Evolutionary conservation across 1,140 invertebrate genomes (phyloP), one percentile per base, ranked within the genome.

Genomic region (Drosophila pectinifera): DNA sequence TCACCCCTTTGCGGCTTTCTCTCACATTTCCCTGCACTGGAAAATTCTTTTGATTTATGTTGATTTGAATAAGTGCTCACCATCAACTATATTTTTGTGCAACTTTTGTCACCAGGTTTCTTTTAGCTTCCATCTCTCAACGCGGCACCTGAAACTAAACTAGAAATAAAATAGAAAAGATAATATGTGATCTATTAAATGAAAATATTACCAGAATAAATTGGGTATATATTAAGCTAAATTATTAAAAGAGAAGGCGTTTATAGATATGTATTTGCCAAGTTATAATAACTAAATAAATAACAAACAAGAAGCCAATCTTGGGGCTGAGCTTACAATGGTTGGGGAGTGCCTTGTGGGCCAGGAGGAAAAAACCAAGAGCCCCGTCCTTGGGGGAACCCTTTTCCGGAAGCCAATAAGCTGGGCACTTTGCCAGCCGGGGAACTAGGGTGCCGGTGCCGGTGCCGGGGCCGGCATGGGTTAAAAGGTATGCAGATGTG

Each of bases 11-110:
- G 3, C n/a, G 34, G 24, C 54, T 46, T 62, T 45, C 62, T 39
- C 49, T 67, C 22, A 59, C 76, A 64, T 81, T 82, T 77, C 18
- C 63, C 67, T 73, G 78, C 68, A 53, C 54, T 73, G 69, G 41
- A 78, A 51, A 82, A 78, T 78, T 78, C 74, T 82, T 82, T 78
- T 82, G 80, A 82, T 82, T 82, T 82, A 82, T 82, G 79, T 74
- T 82, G 82, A 78, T 78, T 80, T 80, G 76, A 80, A 82, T 82
- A 82, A 82, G 80, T 78, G 80, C 79, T 63, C 80, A 57, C 74
- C 79, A 82, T 82, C 55, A 65, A 82, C 18, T 14, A 51, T 51
- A 34, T 68, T 53, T 77, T 62, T 78, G 6, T 49, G 48, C 38
- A 43, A 36, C 14, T 62, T 46, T 65, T 31, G 34, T 48, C 58